Percentiles rank a stretch among this genome's conserved stretches.
phyloP scores from a whole-genome alignment of 2,888 invertebrate species.

The Erebia ligea region DNA sequence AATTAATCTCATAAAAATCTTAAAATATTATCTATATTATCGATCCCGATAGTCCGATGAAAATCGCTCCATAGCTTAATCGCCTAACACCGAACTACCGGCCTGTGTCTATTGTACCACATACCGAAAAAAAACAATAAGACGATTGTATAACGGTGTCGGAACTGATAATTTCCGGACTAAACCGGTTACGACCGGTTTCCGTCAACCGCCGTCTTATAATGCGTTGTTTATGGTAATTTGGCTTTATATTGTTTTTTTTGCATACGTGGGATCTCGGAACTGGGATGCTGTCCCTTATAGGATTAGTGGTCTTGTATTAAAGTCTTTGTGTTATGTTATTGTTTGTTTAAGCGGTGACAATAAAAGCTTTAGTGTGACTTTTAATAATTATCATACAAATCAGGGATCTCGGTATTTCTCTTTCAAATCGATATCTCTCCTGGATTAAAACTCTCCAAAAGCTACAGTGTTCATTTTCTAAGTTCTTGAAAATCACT shows the following conservation, averaged over 20 bases:
- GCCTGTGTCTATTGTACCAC: slow-evolving; percentile 58
- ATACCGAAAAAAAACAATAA: slow-evolving; percentile 63
- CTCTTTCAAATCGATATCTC: no score
- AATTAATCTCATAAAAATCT: not conserved
- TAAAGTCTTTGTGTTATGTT: slow-evolving; percentile 14
- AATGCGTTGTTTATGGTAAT: slow-evolving; percentile 82
- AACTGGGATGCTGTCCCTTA: slow-evolving; percentile 61
- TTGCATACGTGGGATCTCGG: slow-evolving; percentile 57
- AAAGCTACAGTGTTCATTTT: not conserved
- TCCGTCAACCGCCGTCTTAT: slow-evolving; percentile 61
- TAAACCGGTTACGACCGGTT: slow-evolving; percentile 70
- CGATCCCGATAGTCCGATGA: slow-evolving; percentile 16
- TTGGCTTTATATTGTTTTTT: slow-evolving; percentile 60
- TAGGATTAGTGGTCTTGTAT: slow-evolving; percentile 65
- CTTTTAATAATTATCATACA: not conserved
- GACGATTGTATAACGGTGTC: slow-evolving; percentile 71
- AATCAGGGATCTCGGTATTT: no score
- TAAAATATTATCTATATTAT: not conserved
- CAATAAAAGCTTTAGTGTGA: slow-evolving; percentile 17
- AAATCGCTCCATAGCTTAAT: slow-evolving; percentile 51
- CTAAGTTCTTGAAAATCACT: not conserved
- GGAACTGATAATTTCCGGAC: slow-evolving; percentile 69
- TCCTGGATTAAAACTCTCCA: no score
- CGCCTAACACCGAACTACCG: slow-evolving; percentile 58
- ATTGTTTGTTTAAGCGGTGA: slow-evolving; percentile 22